phyloP scores from a whole-genome alignment of 23 tunicate genomes.

The Ciona savignyi region DNA sequence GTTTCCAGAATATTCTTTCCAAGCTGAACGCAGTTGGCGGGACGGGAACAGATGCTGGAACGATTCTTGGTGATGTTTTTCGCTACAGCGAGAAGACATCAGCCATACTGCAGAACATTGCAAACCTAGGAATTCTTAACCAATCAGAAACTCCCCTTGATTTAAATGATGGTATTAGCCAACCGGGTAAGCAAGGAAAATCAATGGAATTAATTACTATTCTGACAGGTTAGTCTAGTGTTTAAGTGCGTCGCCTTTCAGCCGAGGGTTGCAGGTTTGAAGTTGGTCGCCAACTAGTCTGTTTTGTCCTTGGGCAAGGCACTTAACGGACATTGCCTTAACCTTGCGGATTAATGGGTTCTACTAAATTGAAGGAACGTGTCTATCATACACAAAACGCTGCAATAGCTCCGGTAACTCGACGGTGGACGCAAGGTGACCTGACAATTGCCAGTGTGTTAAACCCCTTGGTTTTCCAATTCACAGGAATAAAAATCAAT shows the following conservation, averaged over 20 bases:
- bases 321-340: background rate
- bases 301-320: background rate
- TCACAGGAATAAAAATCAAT: no score
- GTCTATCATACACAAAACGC: no score
- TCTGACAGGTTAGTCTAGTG: background rate
- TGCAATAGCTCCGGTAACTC: no score
- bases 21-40: constrained; percentile 66
- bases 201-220: background rate
- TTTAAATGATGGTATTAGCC: background rate
- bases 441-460: no score
- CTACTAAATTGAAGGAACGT: background rate
- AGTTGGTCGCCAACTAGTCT: background rate
- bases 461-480: no score
- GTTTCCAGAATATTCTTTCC: constrained; percentile 62
- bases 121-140: constrained; percentile 47
- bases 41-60: constrained; percentile 58
- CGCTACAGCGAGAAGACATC: constrained; percentile 67
- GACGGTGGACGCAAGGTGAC: no score
- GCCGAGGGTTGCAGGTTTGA: background rate
- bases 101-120: constrained; percentile 71
- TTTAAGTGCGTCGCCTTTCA: background rate
- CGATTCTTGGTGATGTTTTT: constrained; percentile 76
- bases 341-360: background rate
- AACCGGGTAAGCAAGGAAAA: background rate
- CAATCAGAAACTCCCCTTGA: constrained; percentile 10